phyloP scores from a whole-genome alignment of 2,888 invertebrate genomes.

The Ectemnius cavifrons region DNA sequence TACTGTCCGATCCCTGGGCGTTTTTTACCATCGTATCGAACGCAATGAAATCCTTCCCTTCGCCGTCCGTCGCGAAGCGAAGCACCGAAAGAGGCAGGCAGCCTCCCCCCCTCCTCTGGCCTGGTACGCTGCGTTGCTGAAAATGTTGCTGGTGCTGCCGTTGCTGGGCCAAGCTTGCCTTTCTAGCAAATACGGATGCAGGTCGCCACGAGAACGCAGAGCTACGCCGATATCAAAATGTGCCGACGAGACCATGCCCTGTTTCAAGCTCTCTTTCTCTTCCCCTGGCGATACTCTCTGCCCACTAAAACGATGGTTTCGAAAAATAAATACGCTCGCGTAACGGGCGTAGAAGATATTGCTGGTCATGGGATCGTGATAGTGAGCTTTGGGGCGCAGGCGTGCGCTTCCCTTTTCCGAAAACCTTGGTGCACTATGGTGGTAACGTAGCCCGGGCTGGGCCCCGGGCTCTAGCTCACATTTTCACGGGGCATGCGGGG shows the following conservation, averaged over 20 bases:
- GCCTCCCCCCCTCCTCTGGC: conserved; percentile 24
- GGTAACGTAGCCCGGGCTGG: conserved; percentile 23
- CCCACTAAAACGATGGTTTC: conserved; percentile 57
- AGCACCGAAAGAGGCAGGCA: conserved; percentile 48
- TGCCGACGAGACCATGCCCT: not conserved
- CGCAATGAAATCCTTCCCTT: conserved; percentile 74
- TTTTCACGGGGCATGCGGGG: conserved; percentile 31
- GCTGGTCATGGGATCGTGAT: conserved; percentile 26
- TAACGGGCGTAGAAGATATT: conserved; percentile 56
- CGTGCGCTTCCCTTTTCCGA: conserved; percentile 23
- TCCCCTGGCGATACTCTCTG: conserved; percentile 27
- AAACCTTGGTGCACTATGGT: conserved; percentile 32
- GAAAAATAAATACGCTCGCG: conserved; percentile 57
- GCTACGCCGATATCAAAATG: no score
- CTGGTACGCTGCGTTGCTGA: not conserved
- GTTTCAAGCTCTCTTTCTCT: conserved; percentile 37
- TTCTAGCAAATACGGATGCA: no score
- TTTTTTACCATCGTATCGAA: conserved; percentile 74
- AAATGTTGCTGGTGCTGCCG: no score
- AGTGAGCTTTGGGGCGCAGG: not conserved
- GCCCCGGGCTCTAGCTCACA: conserved; percentile 34
- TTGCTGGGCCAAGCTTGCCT: no score
- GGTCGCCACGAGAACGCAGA: no score
- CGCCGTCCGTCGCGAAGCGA: conserved; percentile 52
- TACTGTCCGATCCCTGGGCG: conserved; percentile 74